Conservation (phyloP, 2,888 invertebrate species). For the Xanthia icteritia region DNA sequence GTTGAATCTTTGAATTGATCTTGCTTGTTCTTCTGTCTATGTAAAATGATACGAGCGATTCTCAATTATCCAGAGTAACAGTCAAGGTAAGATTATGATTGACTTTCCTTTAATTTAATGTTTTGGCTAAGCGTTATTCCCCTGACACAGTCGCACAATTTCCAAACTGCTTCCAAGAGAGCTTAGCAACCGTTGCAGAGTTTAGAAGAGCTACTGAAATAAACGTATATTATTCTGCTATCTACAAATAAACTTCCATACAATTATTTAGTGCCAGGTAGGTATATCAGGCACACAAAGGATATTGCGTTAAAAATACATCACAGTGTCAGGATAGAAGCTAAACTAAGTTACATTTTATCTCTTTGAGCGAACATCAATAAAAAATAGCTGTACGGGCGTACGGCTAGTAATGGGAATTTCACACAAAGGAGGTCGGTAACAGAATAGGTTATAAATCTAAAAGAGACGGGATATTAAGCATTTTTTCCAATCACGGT, state of each 20-base stretch:
- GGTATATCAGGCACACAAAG: slow-evolving; percentile 35
- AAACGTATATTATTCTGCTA: background rate
- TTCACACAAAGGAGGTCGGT: slow-evolving; percentile 59
- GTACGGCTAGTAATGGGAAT: slow-evolving; percentile 60
- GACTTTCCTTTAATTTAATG: background rate
- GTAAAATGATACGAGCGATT: background rate
- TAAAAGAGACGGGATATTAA: slow-evolving; percentile 65
- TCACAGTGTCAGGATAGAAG: slow-evolving; percentile 40
- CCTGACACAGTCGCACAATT: no score
- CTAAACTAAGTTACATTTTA: slow-evolving; percentile 60
- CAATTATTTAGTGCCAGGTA: background rate
- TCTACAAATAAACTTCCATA: background rate
- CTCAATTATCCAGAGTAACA: background rate
- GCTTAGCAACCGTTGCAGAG: background rate
- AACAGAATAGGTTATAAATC: slow-evolving; percentile 63
- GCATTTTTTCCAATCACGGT: slow-evolving; percentile 64
- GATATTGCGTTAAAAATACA: slow-evolving; percentile 50
- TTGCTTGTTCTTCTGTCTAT: background rate
- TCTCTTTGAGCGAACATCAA: slow-evolving; percentile 64
- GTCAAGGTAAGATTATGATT: background rate
- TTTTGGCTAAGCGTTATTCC: background rate
- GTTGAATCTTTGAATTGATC: background rate
- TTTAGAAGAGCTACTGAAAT: background rate
- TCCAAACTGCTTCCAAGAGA: no score
- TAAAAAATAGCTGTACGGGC: slow-evolving; percentile 58